Evolutionary conservation across 2,888 invertebrate genomes (phyloP).

Genomic region (Volucella bombylans): DNA sequence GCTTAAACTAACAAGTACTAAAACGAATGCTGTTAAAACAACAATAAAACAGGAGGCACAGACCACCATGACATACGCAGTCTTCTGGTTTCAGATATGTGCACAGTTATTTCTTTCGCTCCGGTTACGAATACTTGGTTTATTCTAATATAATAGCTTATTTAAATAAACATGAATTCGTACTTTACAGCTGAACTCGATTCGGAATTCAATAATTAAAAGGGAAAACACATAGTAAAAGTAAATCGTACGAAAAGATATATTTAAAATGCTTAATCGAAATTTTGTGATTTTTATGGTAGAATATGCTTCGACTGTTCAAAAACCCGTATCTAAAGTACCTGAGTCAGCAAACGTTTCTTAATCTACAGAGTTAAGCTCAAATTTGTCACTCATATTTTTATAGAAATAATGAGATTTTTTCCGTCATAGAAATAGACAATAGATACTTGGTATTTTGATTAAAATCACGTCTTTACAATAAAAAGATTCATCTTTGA

Average conservation of each 20-base stretch:
- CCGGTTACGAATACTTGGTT: not conserved
- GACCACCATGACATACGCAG: not conserved
- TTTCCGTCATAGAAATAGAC: too few relatives aligned
- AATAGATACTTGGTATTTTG: too few relatives aligned
- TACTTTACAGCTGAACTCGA: constrained; percentile 23
- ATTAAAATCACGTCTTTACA: too few relatives aligned
- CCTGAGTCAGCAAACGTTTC: too few relatives aligned
- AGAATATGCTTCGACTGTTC: too few relatives aligned
- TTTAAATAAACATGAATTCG: constrained; percentile 41
- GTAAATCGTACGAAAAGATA: constrained; percentile 3
- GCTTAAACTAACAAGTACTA: constrained; percentile 2
- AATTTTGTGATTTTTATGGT: too few relatives aligned
- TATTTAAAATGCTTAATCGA: too few relatives aligned
- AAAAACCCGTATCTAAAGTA: too few relatives aligned
- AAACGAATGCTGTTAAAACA: constrained; percentile 8
- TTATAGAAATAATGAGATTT: too few relatives aligned
- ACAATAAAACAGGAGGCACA: constrained; percentile 3
- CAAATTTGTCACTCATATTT: too few relatives aligned
- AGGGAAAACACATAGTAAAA: not conserved
- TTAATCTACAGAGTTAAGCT: too few relatives aligned
- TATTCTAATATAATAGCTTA: constrained; percentile 42
- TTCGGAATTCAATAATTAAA: not conserved
- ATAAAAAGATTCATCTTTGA: too few relatives aligned
- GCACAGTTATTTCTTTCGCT: constrained; percentile 24
- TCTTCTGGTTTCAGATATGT: constrained; percentile 17